These are phyloP conservation scores for Atrina japonica DNA, from an alignment of 2,888 invertebrate genomes.

Conservation along the genomic window DNA sequence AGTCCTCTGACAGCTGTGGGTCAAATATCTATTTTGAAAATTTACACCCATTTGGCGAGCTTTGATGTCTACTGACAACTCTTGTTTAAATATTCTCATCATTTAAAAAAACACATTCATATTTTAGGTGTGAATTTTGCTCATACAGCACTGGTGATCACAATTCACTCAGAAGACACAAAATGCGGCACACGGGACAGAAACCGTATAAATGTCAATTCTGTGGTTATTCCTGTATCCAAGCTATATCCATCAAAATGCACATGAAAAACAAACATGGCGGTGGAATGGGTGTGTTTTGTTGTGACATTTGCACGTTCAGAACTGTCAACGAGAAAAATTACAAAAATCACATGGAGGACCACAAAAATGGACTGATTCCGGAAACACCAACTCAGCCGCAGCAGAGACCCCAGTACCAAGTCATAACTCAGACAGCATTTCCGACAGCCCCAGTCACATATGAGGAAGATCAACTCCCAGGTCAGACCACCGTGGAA, in stretches of 20 bases:
- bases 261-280: slow-evolving; percentile 91
- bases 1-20: too few relatives aligned
- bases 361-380: slow-evolving; percentile 83
- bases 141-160: slow-evolving; percentile 89
- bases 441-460: slow-evolving; percentile 1
- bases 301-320: slow-evolving; percentile 68
- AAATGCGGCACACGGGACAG: slow-evolving; percentile 88
- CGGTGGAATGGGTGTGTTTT: slow-evolving; percentile 73
- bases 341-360: slow-evolving; percentile 83
- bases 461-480: neutral
- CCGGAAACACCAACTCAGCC: slow-evolving; percentile 7
- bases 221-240: slow-evolving; percentile 89
- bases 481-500: slow-evolving; percentile 24
- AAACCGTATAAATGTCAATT: slow-evolving; percentile 89
- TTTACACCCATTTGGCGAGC: too few relatives aligned
- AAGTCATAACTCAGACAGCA: slow-evolving; percentile 18
- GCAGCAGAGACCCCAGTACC: neutral
- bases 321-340: slow-evolving; percentile 86
- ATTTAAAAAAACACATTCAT: too few relatives aligned
- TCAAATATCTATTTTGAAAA: too few relatives aligned
- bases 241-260: slow-evolving; percentile 88
- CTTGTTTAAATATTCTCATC: too few relatives aligned
- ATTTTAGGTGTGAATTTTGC: slow-evolving; percentile 88
- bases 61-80: too few relatives aligned
- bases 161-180: slow-evolving; percentile 90